These are phyloP conservation scores for Scelioninae gen. 2 DNA, from an alignment of 2,888 invertebrate genomes.

Conservation along the genomic window DNA sequence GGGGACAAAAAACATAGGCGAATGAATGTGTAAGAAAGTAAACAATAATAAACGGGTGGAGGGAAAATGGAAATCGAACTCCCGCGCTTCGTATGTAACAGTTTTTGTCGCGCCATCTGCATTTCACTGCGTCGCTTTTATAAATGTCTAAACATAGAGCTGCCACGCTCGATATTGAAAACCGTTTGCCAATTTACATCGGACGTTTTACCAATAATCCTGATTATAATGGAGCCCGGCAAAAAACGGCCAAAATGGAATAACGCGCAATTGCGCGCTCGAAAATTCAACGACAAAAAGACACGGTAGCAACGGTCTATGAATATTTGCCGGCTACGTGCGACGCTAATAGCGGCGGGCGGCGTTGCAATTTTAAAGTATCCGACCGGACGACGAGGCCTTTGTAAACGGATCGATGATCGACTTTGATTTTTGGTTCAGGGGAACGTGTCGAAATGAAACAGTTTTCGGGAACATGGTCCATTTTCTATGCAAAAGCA, in stretches of 20 bases:
- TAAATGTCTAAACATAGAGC: constrained; percentile 28
- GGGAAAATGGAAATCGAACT: too few relatives aligned
- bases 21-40: too few relatives aligned
- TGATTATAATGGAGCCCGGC: constrained; percentile 40
- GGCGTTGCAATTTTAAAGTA: constrained; percentile 30
- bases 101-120: constrained; percentile 38
- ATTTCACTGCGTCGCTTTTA: constrained; percentile 30
- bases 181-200: constrained; percentile 41
- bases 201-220: constrained; percentile 45
- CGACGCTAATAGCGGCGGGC: constrained; percentile 31
- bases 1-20: too few relatives aligned
- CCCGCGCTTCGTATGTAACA: too few relatives aligned
- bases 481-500: too few relatives aligned
- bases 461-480: background rate
- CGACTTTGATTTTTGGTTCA: too few relatives aligned
- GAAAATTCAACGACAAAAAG: constrained; percentile 29
- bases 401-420: constrained; percentile 28
- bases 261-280: constrained; percentile 11
- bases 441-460: constrained; percentile 23
- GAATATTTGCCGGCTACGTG: constrained; percentile 33
- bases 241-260: constrained; percentile 27
- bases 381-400: constrained; percentile 7
- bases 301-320: constrained; percentile 12
- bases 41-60: too few relatives aligned
- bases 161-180: constrained; percentile 36